These are phyloP conservation scores for Pristis pectinata DNA, from an alignment of 2,797 vertebrate genomes.

Conservation along the genomic window DNA sequence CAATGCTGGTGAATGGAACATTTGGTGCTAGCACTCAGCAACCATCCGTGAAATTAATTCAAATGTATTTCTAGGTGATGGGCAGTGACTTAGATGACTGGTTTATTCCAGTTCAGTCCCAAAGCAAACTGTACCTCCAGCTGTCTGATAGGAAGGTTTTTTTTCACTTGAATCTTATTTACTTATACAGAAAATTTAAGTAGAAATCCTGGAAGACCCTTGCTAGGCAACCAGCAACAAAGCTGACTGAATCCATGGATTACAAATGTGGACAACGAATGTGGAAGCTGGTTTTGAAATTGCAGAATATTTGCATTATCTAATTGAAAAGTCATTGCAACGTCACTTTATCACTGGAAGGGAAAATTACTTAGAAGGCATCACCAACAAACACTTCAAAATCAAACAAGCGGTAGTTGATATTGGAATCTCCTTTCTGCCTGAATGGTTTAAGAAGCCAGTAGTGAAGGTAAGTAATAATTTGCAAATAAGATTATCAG, in stretches of 20 bases:
- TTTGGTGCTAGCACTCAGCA: conserved; percentile 27
- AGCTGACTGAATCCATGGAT: neutral
- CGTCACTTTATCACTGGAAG: neutral
- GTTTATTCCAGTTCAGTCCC: conserved; percentile 29
- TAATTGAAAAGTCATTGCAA: conserved; percentile 1
- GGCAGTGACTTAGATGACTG: conserved; percentile 26
- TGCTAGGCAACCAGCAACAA: neutral
- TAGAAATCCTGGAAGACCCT: neutral
- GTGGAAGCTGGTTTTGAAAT: neutral
- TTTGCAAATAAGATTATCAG: neutral
- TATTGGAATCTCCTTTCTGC: neutral
- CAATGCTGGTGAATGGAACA: neutral
- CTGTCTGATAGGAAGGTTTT: conserved; percentile 15
- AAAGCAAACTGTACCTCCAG: conserved; percentile 26
- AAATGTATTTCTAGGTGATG: conserved; percentile 27
- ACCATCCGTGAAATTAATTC: conserved; percentile 34
- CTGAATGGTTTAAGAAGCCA: neutral
- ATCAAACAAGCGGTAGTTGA: neutral
- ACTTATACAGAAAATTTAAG: neutral
- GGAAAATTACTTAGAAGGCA: neutral
- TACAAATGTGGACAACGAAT: neutral
- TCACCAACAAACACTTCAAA: neutral
- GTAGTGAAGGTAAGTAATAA: neutral
- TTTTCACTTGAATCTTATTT: neutral
- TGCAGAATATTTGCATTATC: neutral